phyloP scores from a whole-genome alignment of 1,140 invertebrate genomes.

The Octopus sinensis region DNA sequence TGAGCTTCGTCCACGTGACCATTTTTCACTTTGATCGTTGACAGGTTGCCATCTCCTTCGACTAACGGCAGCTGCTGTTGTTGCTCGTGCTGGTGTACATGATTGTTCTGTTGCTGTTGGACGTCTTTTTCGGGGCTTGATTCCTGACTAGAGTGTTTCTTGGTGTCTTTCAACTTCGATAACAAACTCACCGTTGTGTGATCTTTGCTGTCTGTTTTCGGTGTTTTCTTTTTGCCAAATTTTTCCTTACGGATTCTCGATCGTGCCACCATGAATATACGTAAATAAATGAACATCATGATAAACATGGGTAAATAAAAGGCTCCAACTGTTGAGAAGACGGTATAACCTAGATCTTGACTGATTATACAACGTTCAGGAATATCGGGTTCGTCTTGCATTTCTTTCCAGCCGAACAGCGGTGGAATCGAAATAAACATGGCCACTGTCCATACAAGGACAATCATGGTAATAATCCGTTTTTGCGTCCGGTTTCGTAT shows the following conservation, averaged over 20 bases:
- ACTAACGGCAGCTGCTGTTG: neutral
- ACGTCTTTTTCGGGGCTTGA: slow-evolving; percentile 12
- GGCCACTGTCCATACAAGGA: slow-evolving; percentile 80
- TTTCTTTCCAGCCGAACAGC: slow-evolving; percentile 63
- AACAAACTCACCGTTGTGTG: slow-evolving; percentile 18
- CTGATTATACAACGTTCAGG: slow-evolving; percentile 51
- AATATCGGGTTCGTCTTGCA: slow-evolving; percentile 39
- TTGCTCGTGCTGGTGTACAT: slow-evolving; percentile 10
- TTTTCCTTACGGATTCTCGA: slow-evolving; percentile 49
- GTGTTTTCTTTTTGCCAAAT: slow-evolving; percentile 34
- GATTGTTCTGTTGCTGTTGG: slow-evolving; percentile 1
- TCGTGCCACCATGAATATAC: slow-evolving; percentile 53
- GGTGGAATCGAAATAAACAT: slow-evolving; percentile 84
- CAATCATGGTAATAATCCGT: slow-evolving; percentile 87
- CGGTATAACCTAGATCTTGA: slow-evolving; percentile 52
- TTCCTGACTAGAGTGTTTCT: neutral
- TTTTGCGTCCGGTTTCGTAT: slow-evolving; percentile 79
- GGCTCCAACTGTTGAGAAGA: slow-evolving; percentile 56
- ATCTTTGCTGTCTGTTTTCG: slow-evolving; percentile 18
- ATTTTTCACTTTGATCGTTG: slow-evolving; percentile 14
- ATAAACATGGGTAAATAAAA: slow-evolving; percentile 57
- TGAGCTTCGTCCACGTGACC: slow-evolving; percentile 31
- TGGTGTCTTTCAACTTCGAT: slow-evolving; percentile 14
- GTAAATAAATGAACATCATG: slow-evolving; percentile 55
- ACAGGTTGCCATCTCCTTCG: neutral